Conservation (phyloP, 2,113 vertebrate species). For the Tenebrosternarchus preto region DNA sequence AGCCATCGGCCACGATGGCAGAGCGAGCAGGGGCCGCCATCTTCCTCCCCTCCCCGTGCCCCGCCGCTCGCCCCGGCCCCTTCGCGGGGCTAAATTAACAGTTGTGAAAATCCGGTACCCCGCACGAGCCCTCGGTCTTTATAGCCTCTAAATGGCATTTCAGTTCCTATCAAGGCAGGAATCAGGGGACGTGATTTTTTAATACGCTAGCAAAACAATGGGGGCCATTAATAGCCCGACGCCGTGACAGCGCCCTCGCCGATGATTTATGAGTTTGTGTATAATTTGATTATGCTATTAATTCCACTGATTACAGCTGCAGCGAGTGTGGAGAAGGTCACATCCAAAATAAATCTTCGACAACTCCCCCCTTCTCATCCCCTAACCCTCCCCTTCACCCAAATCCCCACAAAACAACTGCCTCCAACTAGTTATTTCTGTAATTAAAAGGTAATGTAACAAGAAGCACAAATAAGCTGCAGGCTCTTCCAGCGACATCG, state of each 20-base stretch:
- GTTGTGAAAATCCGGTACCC: conserved; percentile 76
- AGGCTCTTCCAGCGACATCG: conserved; percentile 50
- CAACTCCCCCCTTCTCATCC: conserved; percentile 49
- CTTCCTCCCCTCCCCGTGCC: conserved; percentile 56
- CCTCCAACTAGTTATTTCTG: conserved; percentile 83
- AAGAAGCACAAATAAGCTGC: conserved; percentile 72
- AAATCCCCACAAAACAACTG: conserved; percentile 76
- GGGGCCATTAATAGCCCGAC: conserved; percentile 78
- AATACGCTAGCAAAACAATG: conserved; percentile 81
- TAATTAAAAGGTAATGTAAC: conserved; percentile 87
- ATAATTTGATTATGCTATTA: conserved; percentile 93
- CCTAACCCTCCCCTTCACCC: conserved; percentile 19
- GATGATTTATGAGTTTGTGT: conserved; percentile 88
- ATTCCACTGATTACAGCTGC: conserved; percentile 85
- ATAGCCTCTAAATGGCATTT: conserved; percentile 81
- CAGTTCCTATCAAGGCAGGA: conserved; percentile 74
- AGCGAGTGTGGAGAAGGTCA: conserved; percentile 85
- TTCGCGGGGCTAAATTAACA: conserved; percentile 80
- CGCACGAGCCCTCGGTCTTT: conserved; percentile 58
- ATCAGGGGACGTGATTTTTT: conserved; percentile 77
- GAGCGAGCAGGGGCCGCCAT: conserved; percentile 51
- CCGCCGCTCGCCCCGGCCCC: conserved; percentile 65
- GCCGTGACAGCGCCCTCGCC: conserved; percentile 75
- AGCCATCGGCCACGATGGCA: conserved; percentile 67
- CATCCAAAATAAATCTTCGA: conserved; percentile 88